A percentile compares a stretch with the other conserved stretches of the same genome.
Evolutionary conservation across 1,140 invertebrate genomes (phyloP).

Genomic region (Cotesia vestalis): DNA sequence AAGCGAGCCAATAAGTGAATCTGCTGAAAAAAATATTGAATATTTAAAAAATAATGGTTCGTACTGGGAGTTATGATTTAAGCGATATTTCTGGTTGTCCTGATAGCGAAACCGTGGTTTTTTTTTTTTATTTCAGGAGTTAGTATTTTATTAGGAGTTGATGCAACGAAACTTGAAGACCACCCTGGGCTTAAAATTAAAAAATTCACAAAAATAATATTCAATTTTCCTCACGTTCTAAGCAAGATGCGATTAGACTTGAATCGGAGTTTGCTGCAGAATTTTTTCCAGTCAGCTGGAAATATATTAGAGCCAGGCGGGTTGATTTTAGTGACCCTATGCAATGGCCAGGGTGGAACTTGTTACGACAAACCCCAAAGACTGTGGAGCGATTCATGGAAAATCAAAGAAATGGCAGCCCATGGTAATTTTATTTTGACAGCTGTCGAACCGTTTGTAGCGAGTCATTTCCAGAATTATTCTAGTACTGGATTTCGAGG

Average conservation of each 20-base stretch:
- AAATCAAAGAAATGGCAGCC: slow-evolving; percentile 70
- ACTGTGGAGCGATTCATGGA: slow-evolving; percentile 72
- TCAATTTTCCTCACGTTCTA: slow-evolving; percentile 74
- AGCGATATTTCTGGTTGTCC: background rate
- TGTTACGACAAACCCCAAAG: slow-evolving; percentile 63
- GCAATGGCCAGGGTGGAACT: slow-evolving; percentile 73
- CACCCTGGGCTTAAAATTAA: slow-evolving; percentile 47
- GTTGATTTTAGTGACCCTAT: slow-evolving; percentile 67
- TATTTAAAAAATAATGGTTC: slow-evolving; percentile 54
- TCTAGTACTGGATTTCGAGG: slow-evolving; percentile 67
- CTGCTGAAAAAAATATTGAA: slow-evolving; percentile 52
- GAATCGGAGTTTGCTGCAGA: slow-evolving; percentile 67
- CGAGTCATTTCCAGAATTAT: slow-evolving; percentile 57
- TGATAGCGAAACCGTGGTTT: slow-evolving; percentile 8
- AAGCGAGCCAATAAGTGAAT: slow-evolving; percentile 36
- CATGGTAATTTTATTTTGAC: slow-evolving; percentile 65
- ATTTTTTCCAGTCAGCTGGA: slow-evolving; percentile 67
- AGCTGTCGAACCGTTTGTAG: slow-evolving; percentile 61
- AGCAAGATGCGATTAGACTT: slow-evolving; percentile 74
- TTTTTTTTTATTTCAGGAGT: slow-evolving; percentile 63
- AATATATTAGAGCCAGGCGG: slow-evolving; percentile 59
- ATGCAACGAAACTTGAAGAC: slow-evolving; percentile 64
- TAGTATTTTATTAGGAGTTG: slow-evolving; percentile 63
- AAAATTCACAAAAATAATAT: slow-evolving; percentile 68
- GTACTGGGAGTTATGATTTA: slow-evolving; percentile 38